phyloP scores from a whole-genome alignment of 2,797 vertebrate genomes.

The Molossus alvarezi region DNA sequence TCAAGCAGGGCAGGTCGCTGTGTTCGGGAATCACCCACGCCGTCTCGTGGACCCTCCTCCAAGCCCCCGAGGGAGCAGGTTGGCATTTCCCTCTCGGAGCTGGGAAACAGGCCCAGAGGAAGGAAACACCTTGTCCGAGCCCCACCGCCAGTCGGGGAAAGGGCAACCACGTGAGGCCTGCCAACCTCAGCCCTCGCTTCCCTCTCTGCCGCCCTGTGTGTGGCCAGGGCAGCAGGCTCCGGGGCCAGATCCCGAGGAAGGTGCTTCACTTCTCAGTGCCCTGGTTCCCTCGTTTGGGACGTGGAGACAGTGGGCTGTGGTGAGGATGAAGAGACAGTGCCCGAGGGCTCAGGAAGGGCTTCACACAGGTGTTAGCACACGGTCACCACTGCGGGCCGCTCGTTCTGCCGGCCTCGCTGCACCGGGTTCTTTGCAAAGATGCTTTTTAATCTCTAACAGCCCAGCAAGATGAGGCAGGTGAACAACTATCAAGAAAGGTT shows the following conservation, averaged over 20 bases:
- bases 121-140: background rate
- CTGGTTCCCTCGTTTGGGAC: conserved; percentile 17
- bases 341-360: background rate
- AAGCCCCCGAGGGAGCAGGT: background rate
- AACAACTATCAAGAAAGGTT: background rate
- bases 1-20: background rate
- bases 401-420: too few species aligned
- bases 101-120: conserved; percentile 56
- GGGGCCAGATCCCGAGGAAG: background rate
- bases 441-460: background rate
- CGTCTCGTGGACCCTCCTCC: background rate
- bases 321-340: background rate
- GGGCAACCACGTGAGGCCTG: background rate
- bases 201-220: background rate
- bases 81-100: conserved; percentile 50
- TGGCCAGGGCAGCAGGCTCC: background rate
- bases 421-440: background rate
- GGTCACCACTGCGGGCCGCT: too few species aligned
- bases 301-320: background rate
- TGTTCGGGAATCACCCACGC: background rate
- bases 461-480: background rate
- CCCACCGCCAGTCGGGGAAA: conserved; percentile 30
- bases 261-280: background rate
- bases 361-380: background rate
- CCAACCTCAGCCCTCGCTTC: background rate